phyloP scores from a whole-genome alignment of 2,113 vertebrate genomes.

The Scytalopus superciliaris region DNA sequence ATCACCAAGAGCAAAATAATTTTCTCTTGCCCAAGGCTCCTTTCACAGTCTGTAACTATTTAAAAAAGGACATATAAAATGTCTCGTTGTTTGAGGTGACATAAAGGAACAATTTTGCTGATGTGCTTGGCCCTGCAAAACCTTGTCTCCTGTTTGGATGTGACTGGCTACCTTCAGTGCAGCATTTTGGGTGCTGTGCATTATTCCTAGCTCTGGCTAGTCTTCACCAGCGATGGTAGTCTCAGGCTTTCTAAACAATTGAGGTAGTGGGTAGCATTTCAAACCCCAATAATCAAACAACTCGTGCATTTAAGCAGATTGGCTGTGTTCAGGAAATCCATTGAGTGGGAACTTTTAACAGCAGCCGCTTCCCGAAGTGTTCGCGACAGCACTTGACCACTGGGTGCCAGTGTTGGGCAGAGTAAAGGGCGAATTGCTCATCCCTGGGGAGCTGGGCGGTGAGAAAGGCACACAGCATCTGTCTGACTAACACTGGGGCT shows the following conservation, averaged over 20 bases:
- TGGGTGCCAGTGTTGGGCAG: conserved; percentile 15
- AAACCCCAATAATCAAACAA: rapidly evolving
- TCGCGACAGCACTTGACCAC: background rate
- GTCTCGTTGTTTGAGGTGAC: rapidly evolving
- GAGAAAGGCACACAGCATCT: background rate
- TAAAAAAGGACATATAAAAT: background rate
- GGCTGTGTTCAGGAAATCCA: background rate
- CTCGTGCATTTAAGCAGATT: background rate
- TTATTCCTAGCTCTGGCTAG: background rate
- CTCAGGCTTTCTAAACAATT: background rate
- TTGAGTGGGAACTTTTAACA: background rate
- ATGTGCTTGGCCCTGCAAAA: rapidly evolving
- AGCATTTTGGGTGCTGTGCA: background rate
- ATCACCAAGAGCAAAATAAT: background rate
- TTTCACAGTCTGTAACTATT: background rate
- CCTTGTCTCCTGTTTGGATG: too few relatives aligned
- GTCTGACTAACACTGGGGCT: rapidly evolving
- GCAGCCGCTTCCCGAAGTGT: background rate
- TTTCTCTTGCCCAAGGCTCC: background rate
- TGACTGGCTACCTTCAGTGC: too few relatives aligned
- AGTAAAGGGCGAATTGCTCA: background rate
- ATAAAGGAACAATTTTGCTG: background rate
- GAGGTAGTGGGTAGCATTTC: background rate
- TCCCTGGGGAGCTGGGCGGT: rapidly evolving
- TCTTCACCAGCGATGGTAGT: background rate